Base-by-base conservation (phyloP, 1,140 invertebrate species). In the Zaprionus nigranus region DNA sequence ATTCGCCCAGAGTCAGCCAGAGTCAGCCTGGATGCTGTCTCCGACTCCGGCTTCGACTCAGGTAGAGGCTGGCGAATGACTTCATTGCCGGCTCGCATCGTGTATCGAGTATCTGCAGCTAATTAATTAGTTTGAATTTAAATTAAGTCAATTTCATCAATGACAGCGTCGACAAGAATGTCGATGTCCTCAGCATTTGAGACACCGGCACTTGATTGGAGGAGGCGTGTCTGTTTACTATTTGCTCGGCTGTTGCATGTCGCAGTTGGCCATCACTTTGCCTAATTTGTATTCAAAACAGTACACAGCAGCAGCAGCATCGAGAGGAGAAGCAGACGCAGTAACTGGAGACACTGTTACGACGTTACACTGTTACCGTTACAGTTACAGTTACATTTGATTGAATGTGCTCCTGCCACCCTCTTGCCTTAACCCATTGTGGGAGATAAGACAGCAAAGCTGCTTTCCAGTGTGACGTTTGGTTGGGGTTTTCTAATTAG, bases 111-210 rank as follows among this genome's bases (percentile, higher is more conserved):
- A 43, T 54, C 24, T 40, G 68, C 57, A 40, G 75, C 86, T 90
- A 85, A 90, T 90, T 90, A 90, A 90, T 90, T 90, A 90, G 79
- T 90, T 90, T 85, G 86, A 81, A 90, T 90, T 90, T 88, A 90
- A 88, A 88, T 90, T 82, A 88, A 88, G 78, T 79, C 78, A 62
- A 65, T 73, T 78, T 79, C 76, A 79, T 77, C 72, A 61, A 69
- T 64, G 67, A 76, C 59, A 71, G 72, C 75, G 75, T 53, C 75
- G 75, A 66, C 71, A 66, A 53, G 75, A 75, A 56, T 63, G 61
- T 64, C 72, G 74, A 60, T 60, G 76, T 78, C 58, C 51, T 57
- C 58, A 24, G 58, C 43, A 34, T 30, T 40, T 24, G n/a, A 57
- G 22, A n/a, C n/a, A n/a, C n/a, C n/a, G n/a, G 5, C n/a, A 40